Percentiles rank a stretch among this genome's conserved stretches.
Conservation (phyloP, 1,140 invertebrate genomes). For the Ylistrum balloti region DNA sequence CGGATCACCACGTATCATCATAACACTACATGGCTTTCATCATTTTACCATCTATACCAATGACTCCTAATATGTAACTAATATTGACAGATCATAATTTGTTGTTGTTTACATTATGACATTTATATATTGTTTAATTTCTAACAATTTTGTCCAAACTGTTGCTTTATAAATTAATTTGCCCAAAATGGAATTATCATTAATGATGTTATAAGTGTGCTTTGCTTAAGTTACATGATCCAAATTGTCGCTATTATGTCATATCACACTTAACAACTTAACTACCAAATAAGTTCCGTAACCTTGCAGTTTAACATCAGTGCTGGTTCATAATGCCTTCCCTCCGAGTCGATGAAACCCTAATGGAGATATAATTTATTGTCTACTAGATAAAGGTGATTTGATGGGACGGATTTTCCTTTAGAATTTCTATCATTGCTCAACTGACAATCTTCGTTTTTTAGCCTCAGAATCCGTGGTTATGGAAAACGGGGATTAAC, state of each 20-base stretch:
- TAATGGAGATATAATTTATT: constrained; percentile 43
- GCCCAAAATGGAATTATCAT: neutral
- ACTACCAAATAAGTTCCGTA: neutral
- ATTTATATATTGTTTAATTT: constrained; percentile 36
- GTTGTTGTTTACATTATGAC: neutral
- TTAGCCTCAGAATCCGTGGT: constrained; percentile 77
- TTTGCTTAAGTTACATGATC: constrained; percentile 35
- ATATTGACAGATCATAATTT: neutral
- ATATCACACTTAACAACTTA: neutral
- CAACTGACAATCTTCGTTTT: constrained; percentile 55
- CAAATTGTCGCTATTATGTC: constrained; percentile 19
- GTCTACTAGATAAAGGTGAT: neutral
- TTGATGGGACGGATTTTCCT: constrained; percentile 43
- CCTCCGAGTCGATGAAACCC: neutral
- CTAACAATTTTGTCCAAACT: constrained; percentile 37
- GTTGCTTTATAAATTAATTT: constrained; percentile 29
- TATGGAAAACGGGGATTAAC: constrained; percentile 79
- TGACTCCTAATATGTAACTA: neutral
- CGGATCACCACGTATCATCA: too few species aligned
- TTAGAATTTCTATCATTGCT: constrained; percentile 37
- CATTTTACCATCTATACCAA: neutral
- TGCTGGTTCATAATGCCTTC: constrained; percentile 36
- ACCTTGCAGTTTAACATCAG: neutral
- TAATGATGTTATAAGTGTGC: neutral
- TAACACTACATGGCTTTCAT: neutral